Conservation (phyloP, 2,113 vertebrate genomes). For the Lonchura striata region DNA sequence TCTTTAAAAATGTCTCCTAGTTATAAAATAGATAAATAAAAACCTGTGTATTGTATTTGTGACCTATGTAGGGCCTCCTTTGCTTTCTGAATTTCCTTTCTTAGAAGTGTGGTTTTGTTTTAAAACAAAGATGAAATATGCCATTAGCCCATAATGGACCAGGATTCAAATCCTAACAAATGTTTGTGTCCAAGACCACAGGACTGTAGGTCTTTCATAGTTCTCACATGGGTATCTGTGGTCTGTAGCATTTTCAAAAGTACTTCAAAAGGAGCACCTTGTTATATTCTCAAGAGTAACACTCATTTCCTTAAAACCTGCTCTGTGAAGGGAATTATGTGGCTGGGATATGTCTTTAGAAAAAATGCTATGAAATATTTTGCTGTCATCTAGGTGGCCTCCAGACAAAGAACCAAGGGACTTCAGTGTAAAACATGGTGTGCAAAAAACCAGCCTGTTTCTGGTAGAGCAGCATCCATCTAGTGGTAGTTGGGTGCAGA, state of each 20-base stretch:
- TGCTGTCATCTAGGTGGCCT: neutral
- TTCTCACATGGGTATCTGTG: neutral
- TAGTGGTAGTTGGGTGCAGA: neutral
- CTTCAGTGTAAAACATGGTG: neutral
- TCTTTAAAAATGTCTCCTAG: neutral
- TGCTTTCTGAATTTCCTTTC: neutral
- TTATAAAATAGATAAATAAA: neutral
- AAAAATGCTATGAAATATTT: neutral
- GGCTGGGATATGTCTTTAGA: neutral
- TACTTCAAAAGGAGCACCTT: neutral
- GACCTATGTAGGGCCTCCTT: neutral
- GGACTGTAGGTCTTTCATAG: neutral
- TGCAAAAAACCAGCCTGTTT: neutral
- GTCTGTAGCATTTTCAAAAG: neutral
- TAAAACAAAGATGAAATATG: neutral
- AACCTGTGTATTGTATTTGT: neutral
- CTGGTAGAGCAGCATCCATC: neutral
- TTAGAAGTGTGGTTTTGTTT: neutral
- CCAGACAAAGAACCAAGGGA: neutral
- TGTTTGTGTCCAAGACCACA: neutral
- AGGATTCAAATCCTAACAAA: neutral
- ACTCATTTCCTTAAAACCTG: neutral
- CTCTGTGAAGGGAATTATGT: neutral
- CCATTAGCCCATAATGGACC: neutral
- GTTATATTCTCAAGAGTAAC: rapidly evolving